Evolutionary conservation across 1,140 invertebrate genomes (phyloP).

Genomic region (Arion vulgaris): DNA sequence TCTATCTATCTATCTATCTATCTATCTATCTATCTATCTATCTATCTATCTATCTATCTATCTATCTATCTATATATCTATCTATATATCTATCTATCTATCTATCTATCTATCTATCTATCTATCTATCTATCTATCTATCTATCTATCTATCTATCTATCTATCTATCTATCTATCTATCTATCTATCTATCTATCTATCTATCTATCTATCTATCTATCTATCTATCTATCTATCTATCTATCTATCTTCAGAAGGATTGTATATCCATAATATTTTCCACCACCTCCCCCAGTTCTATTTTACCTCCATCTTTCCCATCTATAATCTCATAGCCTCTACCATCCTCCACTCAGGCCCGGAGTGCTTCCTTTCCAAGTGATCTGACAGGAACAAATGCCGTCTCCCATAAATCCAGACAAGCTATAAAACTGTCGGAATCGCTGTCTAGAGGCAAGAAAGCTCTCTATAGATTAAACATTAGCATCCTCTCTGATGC

Average conservation of each 20-base stretch:
- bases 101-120: too few species aligned
- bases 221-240: too few species aligned
- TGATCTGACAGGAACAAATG: constrained; percentile 9
- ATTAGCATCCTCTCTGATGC: constrained; percentile 8
- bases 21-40: background rate
- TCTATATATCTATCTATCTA: background rate
- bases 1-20: background rate
- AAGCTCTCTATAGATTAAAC: constrained; percentile 10
- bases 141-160: too few species aligned
- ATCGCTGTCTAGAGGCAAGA: background rate
- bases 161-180: too few species aligned
- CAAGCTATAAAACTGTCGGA: constrained; percentile 14
- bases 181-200: too few species aligned
- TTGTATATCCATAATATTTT: background rate
- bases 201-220: too few species aligned
- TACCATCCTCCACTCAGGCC: background rate
- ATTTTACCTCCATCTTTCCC: background rate
- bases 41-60: background rate
- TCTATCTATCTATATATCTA: background rate
- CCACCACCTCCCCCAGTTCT: too few species aligned
- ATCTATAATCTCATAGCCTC: background rate
- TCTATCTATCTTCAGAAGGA: background rate
- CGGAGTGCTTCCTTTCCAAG: background rate
- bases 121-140: too few species aligned
- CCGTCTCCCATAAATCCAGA: constrained; percentile 2